Evolutionary conservation across 1,140 invertebrate species (phyloP), one percentile per base, ranked within the genome.

Genomic region (Leptopilina boulardi): DNA sequence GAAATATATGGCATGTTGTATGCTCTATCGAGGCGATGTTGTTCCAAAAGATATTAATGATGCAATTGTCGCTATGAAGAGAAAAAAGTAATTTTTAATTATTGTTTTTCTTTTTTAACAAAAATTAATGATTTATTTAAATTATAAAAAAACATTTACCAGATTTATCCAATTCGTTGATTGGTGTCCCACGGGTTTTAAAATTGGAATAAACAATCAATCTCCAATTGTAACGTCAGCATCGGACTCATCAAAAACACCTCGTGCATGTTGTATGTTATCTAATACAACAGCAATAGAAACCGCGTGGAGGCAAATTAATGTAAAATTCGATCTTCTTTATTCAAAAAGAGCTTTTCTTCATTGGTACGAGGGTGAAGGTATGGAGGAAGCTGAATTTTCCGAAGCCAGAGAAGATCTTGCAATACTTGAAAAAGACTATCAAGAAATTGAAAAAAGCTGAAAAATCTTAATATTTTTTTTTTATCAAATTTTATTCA

Each of bases 1-100:
- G 41, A 96, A 96, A 89, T 96, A 95, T 89, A 97, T 97, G 96
- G 96, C 96, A 19, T 97, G 96, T 84, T 97, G 96, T 86, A 95
- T 97, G 93, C 91, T 97, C 80, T 97, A 96, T 91, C 93, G 94
- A 87, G 83, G 83, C 8, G 83, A 84, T 23, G 83, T 84, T 6
- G 83, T 84, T 18, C 94, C 96, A 0, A 98, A 97, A 86, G 96
- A 97, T 87, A 96, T 97, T 1, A 97, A 97, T 87, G 93, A 94
- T 6, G 30, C 30, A 2, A 38, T 38, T 38, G 34, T 38, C 8
- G 5, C 34, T 38, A 38, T 38, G 34, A 38, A 38, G 34, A 38
- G 8, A 38, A 38, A 38, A 38, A 38, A 38, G 34, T 38, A 38
- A 38, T 38, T 9, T 44, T 44, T 15, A 3, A n/a, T 15, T 15